Base-by-base conservation (phyloP, 2,113 vertebrate species). In the Eleginops maclovinus region DNA sequence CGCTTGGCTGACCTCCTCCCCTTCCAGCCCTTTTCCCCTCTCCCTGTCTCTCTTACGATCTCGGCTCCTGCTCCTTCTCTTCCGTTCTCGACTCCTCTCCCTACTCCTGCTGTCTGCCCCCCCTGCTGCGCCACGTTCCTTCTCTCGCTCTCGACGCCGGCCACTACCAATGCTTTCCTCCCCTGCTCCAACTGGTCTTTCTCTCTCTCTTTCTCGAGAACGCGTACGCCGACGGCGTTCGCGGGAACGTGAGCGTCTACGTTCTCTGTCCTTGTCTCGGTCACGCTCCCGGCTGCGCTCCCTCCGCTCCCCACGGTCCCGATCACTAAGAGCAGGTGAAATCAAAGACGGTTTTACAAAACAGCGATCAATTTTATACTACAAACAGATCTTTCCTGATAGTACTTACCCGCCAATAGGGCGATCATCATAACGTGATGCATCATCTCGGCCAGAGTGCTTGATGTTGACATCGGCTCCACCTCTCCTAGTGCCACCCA, bases 391-490 rank as follows among this genome's bases (percentile, higher is more conserved):
- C 5, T 14, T 19, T 5, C 0, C 2, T 19, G 13, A 9, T 15
- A 10, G 10, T 2, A 86, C 92, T 92, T 60, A 93, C 93, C 85
- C 86, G 3, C 90, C 94, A 13, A 93, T 72, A 13, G 90, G 93
- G 79, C 97, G 94, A 61, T 98, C 97, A 10, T 98, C 97, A 0
- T 96, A 97, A 56, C 97, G 96, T 0, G 96, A 97, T 0, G 97
- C 95, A 21, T 98, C 97, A 6, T 98, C 97, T 41, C 97, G 92
- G 75, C 97, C 97, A 0, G 97, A 98, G 77, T 98, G 97, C 75
- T 97, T 96, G 70, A 98, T 98, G 83, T 98, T 98, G 66, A 98
- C 97, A 14, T 98, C 97, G 0, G 97, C 96, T 24, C 97, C 97
- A 0, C 97, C 97, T 88, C 97, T 94, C 67, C 96, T 91, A 11